phyloP scores from a whole-genome alignment of 2,888 invertebrate genomes.

The Chouioia cunea region DNA sequence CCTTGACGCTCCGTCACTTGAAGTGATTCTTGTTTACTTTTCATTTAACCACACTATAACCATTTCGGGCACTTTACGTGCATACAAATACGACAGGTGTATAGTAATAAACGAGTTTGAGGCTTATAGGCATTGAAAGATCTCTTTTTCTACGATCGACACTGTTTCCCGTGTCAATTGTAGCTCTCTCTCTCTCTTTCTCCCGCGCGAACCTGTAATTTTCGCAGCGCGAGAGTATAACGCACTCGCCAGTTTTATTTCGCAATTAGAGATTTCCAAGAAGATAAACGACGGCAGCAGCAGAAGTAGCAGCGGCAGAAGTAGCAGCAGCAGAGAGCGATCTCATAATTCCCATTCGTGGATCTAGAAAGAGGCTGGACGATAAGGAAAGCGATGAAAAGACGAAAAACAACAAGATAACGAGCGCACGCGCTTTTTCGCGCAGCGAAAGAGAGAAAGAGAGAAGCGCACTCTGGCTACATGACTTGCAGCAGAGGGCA shows the following conservation, averaged over 20 bases:
- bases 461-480: background rate
- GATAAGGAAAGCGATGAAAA: background rate
- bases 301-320: background rate
- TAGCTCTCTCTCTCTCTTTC: background rate
- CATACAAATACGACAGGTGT: too few relatives aligned
- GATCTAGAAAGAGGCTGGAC: too few relatives aligned
- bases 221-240: background rate
- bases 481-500: background rate
- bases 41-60: too few relatives aligned
- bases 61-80: too few relatives aligned
- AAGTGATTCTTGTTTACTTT: too few relatives aligned
- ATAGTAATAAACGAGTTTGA: background rate
- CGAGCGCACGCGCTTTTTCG: slow-evolving; percentile 1
- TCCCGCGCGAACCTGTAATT: background rate
- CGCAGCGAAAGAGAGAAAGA: background rate
- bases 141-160: background rate
- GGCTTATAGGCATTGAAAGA: background rate
- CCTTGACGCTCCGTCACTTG: too few relatives aligned
- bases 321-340: background rate
- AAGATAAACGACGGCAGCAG: background rate
- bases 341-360: background rate
- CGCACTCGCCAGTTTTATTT: background rate
- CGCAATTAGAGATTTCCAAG: background rate
- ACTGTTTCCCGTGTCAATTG: background rate
- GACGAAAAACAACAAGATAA: background rate